phyloP scores from a whole-genome alignment of 2,888 invertebrate genomes.

The Eumerus sabulonum region DNA sequence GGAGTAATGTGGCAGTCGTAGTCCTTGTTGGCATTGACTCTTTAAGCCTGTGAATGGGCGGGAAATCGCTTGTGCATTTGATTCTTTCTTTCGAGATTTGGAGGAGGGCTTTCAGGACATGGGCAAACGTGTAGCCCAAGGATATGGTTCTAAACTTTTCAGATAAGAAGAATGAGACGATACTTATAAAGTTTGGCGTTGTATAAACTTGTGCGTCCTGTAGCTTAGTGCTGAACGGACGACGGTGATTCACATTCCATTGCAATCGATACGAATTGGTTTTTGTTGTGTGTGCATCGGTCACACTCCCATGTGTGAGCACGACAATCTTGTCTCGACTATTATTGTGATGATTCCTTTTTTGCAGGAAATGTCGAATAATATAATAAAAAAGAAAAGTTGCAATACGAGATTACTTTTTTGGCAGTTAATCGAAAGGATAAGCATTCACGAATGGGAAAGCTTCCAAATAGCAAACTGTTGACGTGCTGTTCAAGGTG shows the following conservation, averaged over 20 bases:
- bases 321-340: neutral
- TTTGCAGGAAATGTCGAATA: slow-evolving; percentile 49
- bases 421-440: slow-evolving; percentile 26
- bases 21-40: slow-evolving; percentile 42
- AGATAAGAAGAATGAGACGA: slow-evolving; percentile 67
- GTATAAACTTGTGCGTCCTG: slow-evolving; percentile 62
- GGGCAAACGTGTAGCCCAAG: slow-evolving; percentile 62
- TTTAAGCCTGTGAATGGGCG: slow-evolving; percentile 59
- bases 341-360: slow-evolving; percentile 8
- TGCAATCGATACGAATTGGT: slow-evolving; percentile 47
- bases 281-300: slow-evolving; percentile 18
- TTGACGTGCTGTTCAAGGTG: too few relatives aligned
- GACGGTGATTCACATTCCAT: slow-evolving; percentile 20
- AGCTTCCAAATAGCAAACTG: too few relatives aligned
- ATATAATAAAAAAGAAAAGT: slow-evolving; percentile 48
- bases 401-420: slow-evolving; percentile 49
- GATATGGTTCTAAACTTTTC: slow-evolving; percentile 68
- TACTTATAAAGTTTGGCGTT: slow-evolving; percentile 66
- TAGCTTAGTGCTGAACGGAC: slow-evolving; percentile 8
- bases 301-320: neutral
- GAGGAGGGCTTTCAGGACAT: slow-evolving; percentile 43
- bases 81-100: slow-evolving; percentile 43
- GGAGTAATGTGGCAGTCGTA: slow-evolving; percentile 8
- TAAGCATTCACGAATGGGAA: slow-evolving; percentile 3
- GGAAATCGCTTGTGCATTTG: slow-evolving; percentile 65